These are phyloP conservation scores for Nibea coibor DNA, from an alignment of 2,113 vertebrate genomes.

Conservation along the genomic window DNA sequence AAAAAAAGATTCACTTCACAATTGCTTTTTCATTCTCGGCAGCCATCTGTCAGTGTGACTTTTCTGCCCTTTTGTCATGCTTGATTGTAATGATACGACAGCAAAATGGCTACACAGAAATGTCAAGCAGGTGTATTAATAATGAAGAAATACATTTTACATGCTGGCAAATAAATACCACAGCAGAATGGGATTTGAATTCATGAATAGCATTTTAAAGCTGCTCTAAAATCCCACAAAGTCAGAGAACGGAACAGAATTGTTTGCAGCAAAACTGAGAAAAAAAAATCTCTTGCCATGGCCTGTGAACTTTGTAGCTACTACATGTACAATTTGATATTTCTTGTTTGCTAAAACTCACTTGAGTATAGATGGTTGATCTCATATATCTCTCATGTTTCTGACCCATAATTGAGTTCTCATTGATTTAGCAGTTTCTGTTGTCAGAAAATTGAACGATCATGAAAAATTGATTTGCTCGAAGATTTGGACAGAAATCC, in stretches of 20 bases:
- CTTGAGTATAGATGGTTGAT: background rate
- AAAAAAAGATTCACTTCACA: background rate
- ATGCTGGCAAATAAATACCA: constrained; percentile 11
- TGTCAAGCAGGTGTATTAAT: constrained; percentile 48
- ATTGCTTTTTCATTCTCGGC: constrained; percentile 23
- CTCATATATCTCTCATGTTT: no score
- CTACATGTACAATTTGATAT: background rate
- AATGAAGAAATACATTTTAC: constrained; percentile 38
- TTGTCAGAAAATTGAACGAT: background rate
- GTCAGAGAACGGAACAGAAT: background rate
- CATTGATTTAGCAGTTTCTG: background rate
- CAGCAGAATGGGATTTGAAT: constrained; percentile 20
- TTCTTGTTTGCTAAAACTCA: background rate
- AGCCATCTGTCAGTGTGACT: constrained; percentile 28
- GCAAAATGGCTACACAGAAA: constrained; percentile 36
- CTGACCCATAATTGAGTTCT: background rate
- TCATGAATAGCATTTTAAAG: constrained; percentile 31
- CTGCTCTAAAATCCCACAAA: constrained; percentile 11
- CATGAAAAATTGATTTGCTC: background rate
- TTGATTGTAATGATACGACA: constrained; percentile 35
- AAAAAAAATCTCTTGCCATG: background rate
- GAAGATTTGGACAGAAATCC: background rate
- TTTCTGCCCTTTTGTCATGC: constrained; percentile 20
- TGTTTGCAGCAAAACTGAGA: background rate
- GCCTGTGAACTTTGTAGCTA: background rate